Evolutionary conservation across 2,797 vertebrate genomes (phyloP), one percentile per base, ranked within the genome.

Genomic region (Pseudopleuronectes americanus): DNA sequence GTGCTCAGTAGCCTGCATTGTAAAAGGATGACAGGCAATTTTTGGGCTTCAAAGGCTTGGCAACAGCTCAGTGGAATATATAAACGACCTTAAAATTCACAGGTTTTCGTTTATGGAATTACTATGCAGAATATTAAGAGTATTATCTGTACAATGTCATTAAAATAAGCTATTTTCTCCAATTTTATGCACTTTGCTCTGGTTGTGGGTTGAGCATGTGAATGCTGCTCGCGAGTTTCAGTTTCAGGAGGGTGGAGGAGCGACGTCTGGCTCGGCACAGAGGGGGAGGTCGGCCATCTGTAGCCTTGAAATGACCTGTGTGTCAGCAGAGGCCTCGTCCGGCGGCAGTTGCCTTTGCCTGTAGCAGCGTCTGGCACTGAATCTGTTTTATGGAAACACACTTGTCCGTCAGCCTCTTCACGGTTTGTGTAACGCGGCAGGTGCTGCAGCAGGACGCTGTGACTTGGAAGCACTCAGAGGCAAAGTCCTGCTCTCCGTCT

Each of bases 31-130:
- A 90, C 79, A 84, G 76, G 77, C 79, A 81, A 84, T 86, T 87
- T 87, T 83, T 84, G 58, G 71, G 79, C 79, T 85, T 90, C 84
- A 91, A 88, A 90, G 78, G 17, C 68, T 83, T 88, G 89, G 81
- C 86, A 83, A 69, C 69, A 57, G 74, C 81, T 88, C 83, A 79
- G 76, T 74, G 52, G 83, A 87, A 89, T 91, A 90, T 91, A 90
- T 84, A 82, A 89, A 90, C 85, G 78, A 89, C 74, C 79, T 80
- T 72, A 83, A 79, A 81, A 86, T 81, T 69, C 49, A 68, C 45
- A 23, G 78, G 67, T 87, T 48, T 79, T 77, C 54, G 8, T 87
- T 87, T 84, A 62, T 64, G 73, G 77, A 80, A 74, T 81, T 77
- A 78, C 31, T 57, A 59, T 64, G 72, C 69, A 76, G 60, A 78